Evolutionary conservation across 23 tunicate genomes (phyloP).

Genomic region (Ciona savignyi): DNA sequence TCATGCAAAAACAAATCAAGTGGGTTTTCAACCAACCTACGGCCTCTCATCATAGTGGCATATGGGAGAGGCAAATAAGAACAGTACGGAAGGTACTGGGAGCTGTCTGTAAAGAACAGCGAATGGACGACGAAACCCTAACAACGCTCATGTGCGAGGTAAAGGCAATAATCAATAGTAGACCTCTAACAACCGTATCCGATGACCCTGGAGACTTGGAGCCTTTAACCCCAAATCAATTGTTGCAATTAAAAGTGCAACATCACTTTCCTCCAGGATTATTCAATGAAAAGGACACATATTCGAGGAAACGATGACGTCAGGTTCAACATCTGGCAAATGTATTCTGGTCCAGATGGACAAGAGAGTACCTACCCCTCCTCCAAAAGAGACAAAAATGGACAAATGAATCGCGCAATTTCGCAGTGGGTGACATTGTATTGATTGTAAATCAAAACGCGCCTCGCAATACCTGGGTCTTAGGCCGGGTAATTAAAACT

Average conservation of each 20-base stretch:
- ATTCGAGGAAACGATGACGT: constrained; percentile 27
- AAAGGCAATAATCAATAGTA: constrained; percentile 6
- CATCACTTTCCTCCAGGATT: constrained; percentile 20
- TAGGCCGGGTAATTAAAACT: constrained; percentile 11
- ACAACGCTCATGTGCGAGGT: constrained; percentile 21
- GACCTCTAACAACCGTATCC: constrained; percentile 19
- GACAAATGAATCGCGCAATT: constrained; percentile 7
- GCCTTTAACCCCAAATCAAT: constrained; percentile 21
- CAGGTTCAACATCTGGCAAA: constrained; percentile 29
- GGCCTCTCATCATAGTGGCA: constrained; percentile 39
- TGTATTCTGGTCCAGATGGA: constrained; percentile 22
- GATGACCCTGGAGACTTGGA: constrained; percentile 20
- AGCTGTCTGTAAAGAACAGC: constrained; percentile 11
- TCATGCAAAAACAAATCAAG: constrained; percentile 16
- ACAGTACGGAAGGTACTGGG: constrained; percentile 27
- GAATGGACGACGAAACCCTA: constrained; percentile 12
- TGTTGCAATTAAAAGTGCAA: constrained; percentile 9
- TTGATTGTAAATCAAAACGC: constrained; percentile 8
- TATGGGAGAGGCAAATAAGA: constrained; percentile 33
- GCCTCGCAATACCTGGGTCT: constrained; percentile 15
- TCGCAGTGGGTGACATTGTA: constrained; percentile 9
- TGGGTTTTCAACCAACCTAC: constrained; percentile 19
- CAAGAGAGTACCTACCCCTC: constrained; percentile 18
- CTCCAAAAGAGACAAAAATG: constrained; percentile 20
- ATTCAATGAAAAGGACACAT: constrained; percentile 12